Percentiles rank a stretch among this genome's conserved stretches.
Evolutionary conservation across 2,113 vertebrate species (phyloP).

Genomic region (Onychostruthus taczanowskii): DNA sequence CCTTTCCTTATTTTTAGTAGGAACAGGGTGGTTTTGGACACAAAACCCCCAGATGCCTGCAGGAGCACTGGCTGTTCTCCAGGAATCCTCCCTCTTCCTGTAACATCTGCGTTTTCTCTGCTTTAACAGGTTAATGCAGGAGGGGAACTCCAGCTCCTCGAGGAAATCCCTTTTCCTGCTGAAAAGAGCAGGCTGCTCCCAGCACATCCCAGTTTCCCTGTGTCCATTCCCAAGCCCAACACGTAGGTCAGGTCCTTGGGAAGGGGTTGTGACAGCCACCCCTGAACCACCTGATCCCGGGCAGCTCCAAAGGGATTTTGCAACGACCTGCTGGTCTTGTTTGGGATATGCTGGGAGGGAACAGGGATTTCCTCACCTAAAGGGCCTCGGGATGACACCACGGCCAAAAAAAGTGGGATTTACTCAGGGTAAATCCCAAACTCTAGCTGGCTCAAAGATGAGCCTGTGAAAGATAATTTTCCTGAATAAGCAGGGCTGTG

Average conservation of each 20-base stretch:
- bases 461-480: neutral
- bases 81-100: neutral
- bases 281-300: accelerated
- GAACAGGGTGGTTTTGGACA: neutral
- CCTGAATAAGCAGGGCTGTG: neutral
- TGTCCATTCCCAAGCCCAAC: accelerated
- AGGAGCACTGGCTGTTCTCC: accelerated
- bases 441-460: neutral
- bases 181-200: neutral
- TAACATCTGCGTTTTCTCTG: accelerated
- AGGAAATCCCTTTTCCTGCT: neutral
- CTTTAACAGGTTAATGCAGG: accelerated
- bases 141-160: neutral
- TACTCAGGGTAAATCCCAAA: neutral
- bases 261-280: neutral
- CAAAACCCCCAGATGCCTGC: neutral
- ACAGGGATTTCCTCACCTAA: neutral
- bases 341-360: neutral
- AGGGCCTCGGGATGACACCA: neutral
- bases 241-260: neutral
- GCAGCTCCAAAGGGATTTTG: neutral
- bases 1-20: neutral
- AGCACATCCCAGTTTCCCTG: neutral
- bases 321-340: conserved; percentile 22
- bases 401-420: neutral